phyloP scores from a whole-genome alignment of 2,797 vertebrate genomes.

The Potorous gilbertii region DNA sequence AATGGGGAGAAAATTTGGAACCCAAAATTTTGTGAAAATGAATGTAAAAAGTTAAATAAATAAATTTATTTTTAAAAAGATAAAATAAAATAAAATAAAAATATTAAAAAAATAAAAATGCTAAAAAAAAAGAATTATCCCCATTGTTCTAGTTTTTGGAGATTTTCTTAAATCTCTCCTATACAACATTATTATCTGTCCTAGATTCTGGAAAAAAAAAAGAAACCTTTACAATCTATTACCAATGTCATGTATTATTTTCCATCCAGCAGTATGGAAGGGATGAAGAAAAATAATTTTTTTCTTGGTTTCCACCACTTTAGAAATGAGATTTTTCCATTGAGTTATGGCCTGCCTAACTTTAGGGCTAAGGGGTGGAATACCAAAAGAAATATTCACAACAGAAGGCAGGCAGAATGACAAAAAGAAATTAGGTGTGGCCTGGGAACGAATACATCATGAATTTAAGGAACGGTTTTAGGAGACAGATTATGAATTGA shows the following conservation, averaged over 20 bases:
- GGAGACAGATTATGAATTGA: not conserved
- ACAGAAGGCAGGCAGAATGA: not conserved
- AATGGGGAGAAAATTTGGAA: no score
- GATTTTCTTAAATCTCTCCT: not conserved
- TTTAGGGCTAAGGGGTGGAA: not conserved
- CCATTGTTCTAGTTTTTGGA: not conserved
- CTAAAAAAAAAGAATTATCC: no score
- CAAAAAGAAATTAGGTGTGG: not conserved
- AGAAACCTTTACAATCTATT: not conserved
- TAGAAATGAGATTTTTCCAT: not conserved
- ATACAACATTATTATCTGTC: not conserved
- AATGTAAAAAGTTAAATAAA: no score
- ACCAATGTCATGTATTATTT: not conserved
- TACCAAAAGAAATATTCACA: not conserved
- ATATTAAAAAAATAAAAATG: no score
- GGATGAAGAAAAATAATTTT: not conserved
- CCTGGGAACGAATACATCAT: not conserved
- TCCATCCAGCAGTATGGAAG: not conserved
- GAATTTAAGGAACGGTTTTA: not conserved
- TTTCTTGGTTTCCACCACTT: not conserved
- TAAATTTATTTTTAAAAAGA: no score
- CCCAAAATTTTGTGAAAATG: no score
- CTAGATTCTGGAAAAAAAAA: no score
- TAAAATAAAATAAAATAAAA: no score
- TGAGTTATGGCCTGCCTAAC: not conserved